Percentiles rank a stretch among this genome's conserved stretches.
These are phyloP conservation scores for Caenorhabditis inopinata DNA, from an alignment of 1,140 invertebrate genomes.

Conservation along the genomic window DNA sequence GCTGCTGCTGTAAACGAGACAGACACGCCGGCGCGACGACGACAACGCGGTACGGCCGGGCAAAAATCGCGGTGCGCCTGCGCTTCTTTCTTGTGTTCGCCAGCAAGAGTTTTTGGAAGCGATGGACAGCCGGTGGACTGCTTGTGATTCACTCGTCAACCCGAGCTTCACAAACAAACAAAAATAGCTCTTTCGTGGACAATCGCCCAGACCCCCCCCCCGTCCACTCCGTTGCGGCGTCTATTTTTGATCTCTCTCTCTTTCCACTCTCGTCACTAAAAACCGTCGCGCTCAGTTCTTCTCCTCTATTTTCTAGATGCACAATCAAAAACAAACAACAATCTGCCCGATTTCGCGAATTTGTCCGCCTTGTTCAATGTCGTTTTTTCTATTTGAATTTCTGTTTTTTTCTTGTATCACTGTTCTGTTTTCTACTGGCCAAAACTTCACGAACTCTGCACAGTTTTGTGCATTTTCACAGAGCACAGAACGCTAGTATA, in stretches of 20 bases:
- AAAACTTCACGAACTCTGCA: too few species aligned
- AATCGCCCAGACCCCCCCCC: conserved; percentile 14
- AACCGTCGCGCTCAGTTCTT: too few species aligned
- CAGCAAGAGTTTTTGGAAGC: conserved; percentile 21
- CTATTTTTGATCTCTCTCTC: conserved; percentile 8
- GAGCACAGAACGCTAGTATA: too few species aligned
- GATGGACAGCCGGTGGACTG: background rate
- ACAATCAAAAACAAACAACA: conserved; percentile 35
- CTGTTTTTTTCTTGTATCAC: background rate
- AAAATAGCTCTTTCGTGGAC: conserved; percentile 24
- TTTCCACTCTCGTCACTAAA: background rate
- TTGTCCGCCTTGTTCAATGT: background rate
- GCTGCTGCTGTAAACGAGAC: too few species aligned
- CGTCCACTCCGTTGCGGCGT: background rate
- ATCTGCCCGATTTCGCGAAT: background rate
- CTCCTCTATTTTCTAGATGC: background rate
- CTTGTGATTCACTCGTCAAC: conserved; percentile 6
- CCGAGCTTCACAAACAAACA: conserved; percentile 23
- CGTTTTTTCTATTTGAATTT: background rate
- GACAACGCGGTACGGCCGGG: too few species aligned
- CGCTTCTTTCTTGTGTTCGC: too few species aligned
- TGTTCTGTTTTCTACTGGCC: background rate
- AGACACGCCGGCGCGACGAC: background rate
- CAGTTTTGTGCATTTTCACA: too few species aligned
- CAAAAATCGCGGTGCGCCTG: too few species aligned